Evolutionary conservation across 2,888 invertebrate genomes (phyloP).

Genomic region (Chloroclystis v-ata): DNA sequence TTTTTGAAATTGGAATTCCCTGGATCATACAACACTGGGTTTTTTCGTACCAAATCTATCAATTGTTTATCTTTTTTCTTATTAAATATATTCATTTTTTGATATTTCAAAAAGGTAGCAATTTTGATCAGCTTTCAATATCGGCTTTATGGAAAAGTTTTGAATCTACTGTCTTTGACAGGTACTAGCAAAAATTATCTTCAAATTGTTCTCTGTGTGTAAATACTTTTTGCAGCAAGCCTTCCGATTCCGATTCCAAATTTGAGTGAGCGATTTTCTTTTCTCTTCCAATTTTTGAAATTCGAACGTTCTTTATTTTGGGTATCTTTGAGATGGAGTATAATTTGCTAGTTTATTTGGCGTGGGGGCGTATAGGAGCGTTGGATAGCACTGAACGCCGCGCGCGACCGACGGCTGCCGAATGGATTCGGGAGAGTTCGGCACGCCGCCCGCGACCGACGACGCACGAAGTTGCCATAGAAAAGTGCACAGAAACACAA

Average conservation of each 20-base stretch:
- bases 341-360: background rate
- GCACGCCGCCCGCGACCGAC: constrained; percentile 15
- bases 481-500: background rate
- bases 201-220: no score
- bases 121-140: no score
- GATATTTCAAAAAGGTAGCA: no score
- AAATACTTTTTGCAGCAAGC: no score
- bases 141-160: no score
- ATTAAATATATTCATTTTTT: constrained; percentile 13
- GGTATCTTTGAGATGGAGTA: background rate
- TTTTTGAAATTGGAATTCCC: constrained; percentile 15
- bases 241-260: no score
- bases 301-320: background rate
- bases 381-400: constrained; percentile 4
- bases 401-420: constrained; percentile 11
- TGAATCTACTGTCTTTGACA: no score
- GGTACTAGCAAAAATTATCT: no score
- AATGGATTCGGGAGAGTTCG: constrained; percentile 9
- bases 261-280: no score
- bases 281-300: no score
- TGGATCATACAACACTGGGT: constrained; percentile 22
- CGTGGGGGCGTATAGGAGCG: background rate
- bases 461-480: constrained; percentile 1
- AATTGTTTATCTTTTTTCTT: constrained; percentile 19
- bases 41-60: constrained; percentile 17